These are phyloP conservation scores for Zosterops lateralis DNA, from an alignment of 2,113 vertebrate genomes.

Conservation along the genomic window DNA sequence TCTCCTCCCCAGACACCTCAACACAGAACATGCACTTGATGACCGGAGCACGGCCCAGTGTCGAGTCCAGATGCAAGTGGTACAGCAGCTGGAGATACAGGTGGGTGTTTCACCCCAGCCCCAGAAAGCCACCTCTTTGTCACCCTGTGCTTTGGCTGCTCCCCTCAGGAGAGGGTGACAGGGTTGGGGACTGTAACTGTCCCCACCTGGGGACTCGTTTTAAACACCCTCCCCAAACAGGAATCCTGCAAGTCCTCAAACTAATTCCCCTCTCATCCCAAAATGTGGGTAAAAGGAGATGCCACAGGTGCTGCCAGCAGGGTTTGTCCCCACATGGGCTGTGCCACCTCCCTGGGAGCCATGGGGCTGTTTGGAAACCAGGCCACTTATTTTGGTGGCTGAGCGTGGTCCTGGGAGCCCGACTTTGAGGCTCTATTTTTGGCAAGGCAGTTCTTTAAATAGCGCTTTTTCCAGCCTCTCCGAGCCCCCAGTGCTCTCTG, in stretches of 20 bases:
- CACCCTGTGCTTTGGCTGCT: not conserved
- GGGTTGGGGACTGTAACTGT: fast-evolving
- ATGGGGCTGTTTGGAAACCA: not conserved
- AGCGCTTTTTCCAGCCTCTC: not conserved
- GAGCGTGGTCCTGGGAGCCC: not conserved
- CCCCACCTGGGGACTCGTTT: not conserved
- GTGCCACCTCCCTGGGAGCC: not conserved
- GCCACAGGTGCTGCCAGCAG: not conserved
- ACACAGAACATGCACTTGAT: slow-evolving; percentile 96
- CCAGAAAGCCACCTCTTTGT: not conserved
- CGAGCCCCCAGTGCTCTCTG: fast-evolving
- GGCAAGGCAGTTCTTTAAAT: slow-evolving; percentile 15
- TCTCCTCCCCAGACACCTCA: slow-evolving; percentile 87
- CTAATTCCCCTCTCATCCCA: not conserved
- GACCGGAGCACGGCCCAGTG: slow-evolving; percentile 99
- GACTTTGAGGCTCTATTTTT: not conserved
- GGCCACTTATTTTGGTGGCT: not conserved
- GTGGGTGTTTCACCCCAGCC: slow-evolving; percentile 60
- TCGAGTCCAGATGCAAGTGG: slow-evolving; percentile 99
- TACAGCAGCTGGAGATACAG: slow-evolving; percentile 99
- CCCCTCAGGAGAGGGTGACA: not conserved
- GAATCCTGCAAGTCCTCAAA: too few relatives aligned
- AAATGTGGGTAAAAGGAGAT: not conserved
- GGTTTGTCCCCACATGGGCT: not conserved
- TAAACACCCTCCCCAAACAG: not conserved